Conservation (phyloP, 1,140 invertebrate genomes). For the Aphaenogaster floridana region DNA sequence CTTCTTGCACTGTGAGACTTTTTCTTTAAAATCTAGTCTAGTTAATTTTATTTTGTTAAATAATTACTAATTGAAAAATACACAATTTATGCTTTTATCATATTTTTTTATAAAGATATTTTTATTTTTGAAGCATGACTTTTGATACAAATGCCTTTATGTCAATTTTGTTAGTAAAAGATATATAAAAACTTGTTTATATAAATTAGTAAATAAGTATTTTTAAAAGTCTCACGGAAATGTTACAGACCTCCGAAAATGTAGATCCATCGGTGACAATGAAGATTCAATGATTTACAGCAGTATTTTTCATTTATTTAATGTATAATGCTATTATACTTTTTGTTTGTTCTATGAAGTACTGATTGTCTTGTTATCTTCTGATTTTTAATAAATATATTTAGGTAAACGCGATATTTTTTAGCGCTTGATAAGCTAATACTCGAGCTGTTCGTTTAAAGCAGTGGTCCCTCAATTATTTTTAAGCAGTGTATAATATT, state of each 20-base stretch:
- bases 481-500: conserved; percentile 5
- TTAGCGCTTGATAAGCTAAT: background rate
- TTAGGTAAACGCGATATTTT: conserved; percentile 2
- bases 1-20: background rate
- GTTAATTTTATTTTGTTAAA: conserved; percentile 10
- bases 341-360: background rate
- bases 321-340: background rate
- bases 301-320: background rate
- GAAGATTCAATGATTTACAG: background rate
- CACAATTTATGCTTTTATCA: background rate
- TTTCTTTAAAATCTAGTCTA: conserved; percentile 23
- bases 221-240: background rate
- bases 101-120: background rate
- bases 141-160: background rate
- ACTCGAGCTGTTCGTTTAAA: background rate
- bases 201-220: background rate
- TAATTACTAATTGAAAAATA: background rate
- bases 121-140: conserved; percentile 19
- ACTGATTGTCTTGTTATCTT: background rate
- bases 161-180: background rate
- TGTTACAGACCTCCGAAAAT: background rate
- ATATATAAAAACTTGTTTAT: conserved; percentile 20
- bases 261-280: background rate
- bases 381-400: background rate
- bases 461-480: conserved; percentile 19